phyloP scores from a whole-genome alignment of 1,140 invertebrate genomes.

The Bemisia tabaci region DNA sequence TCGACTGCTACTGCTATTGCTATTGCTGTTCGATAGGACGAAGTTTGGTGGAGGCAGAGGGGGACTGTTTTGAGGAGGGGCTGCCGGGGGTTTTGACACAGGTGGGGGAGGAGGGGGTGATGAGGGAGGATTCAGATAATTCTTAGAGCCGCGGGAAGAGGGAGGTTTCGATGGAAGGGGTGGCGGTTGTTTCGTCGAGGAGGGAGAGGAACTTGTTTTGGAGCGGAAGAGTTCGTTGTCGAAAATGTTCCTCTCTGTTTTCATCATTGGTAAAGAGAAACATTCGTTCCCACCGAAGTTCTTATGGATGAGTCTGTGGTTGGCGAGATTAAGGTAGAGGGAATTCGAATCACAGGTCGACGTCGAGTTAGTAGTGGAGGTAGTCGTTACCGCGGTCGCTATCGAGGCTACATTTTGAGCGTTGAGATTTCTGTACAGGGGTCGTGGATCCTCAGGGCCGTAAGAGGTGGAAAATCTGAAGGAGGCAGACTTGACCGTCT shows the following conservation, averaged over 20 bases:
- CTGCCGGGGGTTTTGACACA: not conserved
- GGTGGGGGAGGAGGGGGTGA: not conserved
- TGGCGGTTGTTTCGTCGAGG: too few species aligned
- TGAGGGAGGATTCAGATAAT: not conserved
- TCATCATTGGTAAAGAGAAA: conserved; percentile 5
- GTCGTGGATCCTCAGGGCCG: conserved; percentile 12
- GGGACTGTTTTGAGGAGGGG: not conserved
- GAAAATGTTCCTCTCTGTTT: conserved; percentile 5
- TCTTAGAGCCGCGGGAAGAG: too few species aligned
- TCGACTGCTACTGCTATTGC: not conserved
- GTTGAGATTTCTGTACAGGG: conserved; percentile 6
- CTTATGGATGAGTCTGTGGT: conserved; percentile 3
- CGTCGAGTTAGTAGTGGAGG: conserved; percentile 8
- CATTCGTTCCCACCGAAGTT: conserved; percentile 7
- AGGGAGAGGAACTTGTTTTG: not conserved
- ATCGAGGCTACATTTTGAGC: not conserved
- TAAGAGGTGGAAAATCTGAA: conserved; percentile 19
- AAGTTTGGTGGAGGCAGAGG: not conserved
- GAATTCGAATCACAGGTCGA: conserved; percentile 6
- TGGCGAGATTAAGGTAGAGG: conserved; percentile 5
- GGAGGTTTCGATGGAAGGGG: not conserved
- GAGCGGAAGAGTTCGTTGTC: conserved; percentile 7
- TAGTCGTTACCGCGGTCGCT: conserved; percentile 1
- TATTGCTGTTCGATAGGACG: not conserved
- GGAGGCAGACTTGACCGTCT: conserved; percentile 19